Evolutionary conservation across 2,888 invertebrate genomes (phyloP), one percentile per base, ranked within the genome.

Genomic region (Dryobota labecula): DNA sequence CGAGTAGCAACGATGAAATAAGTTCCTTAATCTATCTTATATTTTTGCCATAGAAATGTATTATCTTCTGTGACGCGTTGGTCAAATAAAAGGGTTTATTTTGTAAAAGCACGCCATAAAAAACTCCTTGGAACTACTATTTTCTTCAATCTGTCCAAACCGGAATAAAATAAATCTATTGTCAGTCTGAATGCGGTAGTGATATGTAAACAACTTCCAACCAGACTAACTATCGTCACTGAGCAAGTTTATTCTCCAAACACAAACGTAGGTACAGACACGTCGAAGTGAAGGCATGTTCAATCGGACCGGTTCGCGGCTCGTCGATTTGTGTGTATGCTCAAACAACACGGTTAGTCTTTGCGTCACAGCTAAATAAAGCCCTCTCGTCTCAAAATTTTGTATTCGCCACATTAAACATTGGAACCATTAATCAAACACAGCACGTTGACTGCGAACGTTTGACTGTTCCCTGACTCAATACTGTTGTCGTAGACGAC

Each of bases 211-310:
- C 93, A 93, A 91, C 87, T 83, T 86, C 76, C 85, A 88, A 87
- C 86, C 84, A 89, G 86, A 86, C 89, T 86, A 91, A 92, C 91
- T 91, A 91, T 90, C 86, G 85, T 86, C 88, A 82, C 86, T 87
- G 90, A 91, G 90, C 88, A 90, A 93, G 93, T 92, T 94, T 94
- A 92, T 93, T 94, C 90, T 90, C 86, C 90, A 93, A 93, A 94
- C 91, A 94, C 86, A 84, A 84, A 54, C 58, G 67, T 71, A 61
- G 49, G 58, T 70, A 71, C 70, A 51, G 57, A 65, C 64, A 70
- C 73, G 65, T 75, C 45, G 60, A 65, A 54, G 71, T 72, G 49
- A 63, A 74, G 72, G 72, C 70, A 68, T 76, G 78, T 65, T 70
- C 78, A 80, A 76, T 86, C 78, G 78, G 73, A 73, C 80, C 62